A percentile compares a stretch with the other conserved stretches of the same genome.
These are phyloP conservation scores for Phylloscopus trochiloides DNA, from an alignment of 2,113 vertebrate genomes.

Conservation along the genomic window DNA sequence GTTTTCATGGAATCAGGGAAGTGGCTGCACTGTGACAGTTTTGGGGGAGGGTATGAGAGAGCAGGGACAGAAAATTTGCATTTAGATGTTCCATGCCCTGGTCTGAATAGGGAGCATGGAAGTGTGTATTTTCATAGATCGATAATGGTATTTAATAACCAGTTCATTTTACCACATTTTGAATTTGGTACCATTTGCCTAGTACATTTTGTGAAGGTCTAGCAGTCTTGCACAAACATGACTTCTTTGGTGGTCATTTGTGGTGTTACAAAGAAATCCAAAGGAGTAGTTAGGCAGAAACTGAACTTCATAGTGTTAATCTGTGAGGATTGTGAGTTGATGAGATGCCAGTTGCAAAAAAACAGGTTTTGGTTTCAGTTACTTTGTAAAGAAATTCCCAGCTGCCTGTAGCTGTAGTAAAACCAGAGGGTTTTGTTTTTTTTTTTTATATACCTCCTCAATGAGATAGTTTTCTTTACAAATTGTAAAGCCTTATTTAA, in stretches of 20 bases:
- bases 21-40: background rate
- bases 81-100: rapidly evolving
- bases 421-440: background rate
- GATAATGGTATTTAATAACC: background rate
- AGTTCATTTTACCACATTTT: background rate
- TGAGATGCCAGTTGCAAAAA: background rate
- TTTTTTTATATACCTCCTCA: background rate
- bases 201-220: background rate
- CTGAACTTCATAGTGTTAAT: background rate
- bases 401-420: background rate
- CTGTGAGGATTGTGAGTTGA: background rate
- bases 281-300: background rate
- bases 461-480: background rate
- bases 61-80: background rate
- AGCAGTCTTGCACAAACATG: background rate
- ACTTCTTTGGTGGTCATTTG: background rate
- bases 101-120: background rate
- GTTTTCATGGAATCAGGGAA: background rate
- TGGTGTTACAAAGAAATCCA: background rate
- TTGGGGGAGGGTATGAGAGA: background rate
- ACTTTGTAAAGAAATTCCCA: background rate
- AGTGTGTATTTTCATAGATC: background rate
- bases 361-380: background rate
- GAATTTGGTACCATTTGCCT: background rate
- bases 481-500: background rate